Evolutionary conservation across 2,797 vertebrate species (phyloP).

Genomic region (Acridotheres tristis): DNA sequence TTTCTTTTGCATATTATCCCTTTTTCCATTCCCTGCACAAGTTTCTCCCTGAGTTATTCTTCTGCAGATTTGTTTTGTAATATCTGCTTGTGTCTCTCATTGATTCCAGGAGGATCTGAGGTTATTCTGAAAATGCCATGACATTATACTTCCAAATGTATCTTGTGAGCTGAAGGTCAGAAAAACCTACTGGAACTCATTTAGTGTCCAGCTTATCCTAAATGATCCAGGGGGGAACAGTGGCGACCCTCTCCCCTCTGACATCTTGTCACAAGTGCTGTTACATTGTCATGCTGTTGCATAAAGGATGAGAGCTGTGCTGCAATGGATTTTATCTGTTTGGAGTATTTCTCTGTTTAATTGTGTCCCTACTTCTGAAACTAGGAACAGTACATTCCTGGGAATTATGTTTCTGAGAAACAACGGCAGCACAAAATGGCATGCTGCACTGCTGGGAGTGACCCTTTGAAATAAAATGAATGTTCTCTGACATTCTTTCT

Average conservation of each 20-base stretch:
- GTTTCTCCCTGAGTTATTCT: background rate
- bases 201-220: background rate
- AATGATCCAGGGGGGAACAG: background rate
- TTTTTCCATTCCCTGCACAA: background rate
- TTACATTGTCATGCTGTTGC: background rate
- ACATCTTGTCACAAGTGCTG: background rate
- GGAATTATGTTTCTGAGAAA: slow-evolving; percentile 50
- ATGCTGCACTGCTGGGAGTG: slow-evolving; percentile 66
- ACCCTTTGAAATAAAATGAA: slow-evolving; percentile 76
- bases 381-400: background rate
- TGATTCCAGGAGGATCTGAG: background rate
- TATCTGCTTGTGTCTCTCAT: background rate
- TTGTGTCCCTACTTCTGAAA: slow-evolving; percentile 39
- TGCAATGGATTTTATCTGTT: background rate
- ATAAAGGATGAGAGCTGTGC: background rate
- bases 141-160: background rate
- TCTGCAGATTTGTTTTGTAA: background rate
- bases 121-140: background rate
- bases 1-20: background rate
- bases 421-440: slow-evolving; percentile 14
- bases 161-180: background rate
- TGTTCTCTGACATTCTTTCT: slow-evolving; percentile 70
- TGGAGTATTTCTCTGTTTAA: slow-evolving; percentile 6
- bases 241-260: background rate
- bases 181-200: background rate